Evolutionary conservation across 2,888 invertebrate genomes (phyloP).

Genomic region (Sphaerophoria rueppellii): DNA sequence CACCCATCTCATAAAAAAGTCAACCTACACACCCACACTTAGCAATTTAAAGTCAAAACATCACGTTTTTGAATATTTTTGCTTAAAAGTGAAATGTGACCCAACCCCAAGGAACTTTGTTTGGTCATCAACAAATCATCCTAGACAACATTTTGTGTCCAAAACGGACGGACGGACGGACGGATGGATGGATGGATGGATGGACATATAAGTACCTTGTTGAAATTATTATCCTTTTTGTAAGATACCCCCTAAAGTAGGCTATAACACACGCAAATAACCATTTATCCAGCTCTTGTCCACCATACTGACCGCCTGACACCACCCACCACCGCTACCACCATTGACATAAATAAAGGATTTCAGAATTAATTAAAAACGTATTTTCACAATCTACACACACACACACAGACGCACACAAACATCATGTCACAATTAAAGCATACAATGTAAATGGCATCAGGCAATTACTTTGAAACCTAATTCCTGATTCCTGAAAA

Average conservation of each 20-base stretch:
- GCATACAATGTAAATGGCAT: slow-evolving; percentile 49
- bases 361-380: slow-evolving; percentile 71
- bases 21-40: background rate
- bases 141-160: slow-evolving; percentile 38
- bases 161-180: slow-evolving; percentile 1
- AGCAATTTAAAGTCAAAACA: slow-evolving; percentile 5
- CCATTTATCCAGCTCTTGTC: slow-evolving; percentile 53
- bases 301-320: background rate
- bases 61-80: slow-evolving; percentile 47
- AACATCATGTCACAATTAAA: slow-evolving; percentile 66
- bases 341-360: slow-evolving; percentile 46
- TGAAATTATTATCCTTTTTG: slow-evolving; percentile 65
- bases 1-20: background rate
- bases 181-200: background rate
- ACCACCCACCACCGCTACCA: background rate
- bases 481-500: slow-evolving; percentile 61
- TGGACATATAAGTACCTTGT: slow-evolving; percentile 58
- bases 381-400: slow-evolving; percentile 46
- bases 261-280: slow-evolving; percentile 52
- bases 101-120: slow-evolving; percentile 13
- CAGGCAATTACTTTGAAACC: slow-evolving; percentile 67
- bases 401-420: slow-evolving; percentile 1
- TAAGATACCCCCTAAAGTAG: slow-evolving; percentile 33
- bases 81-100: slow-evolving; percentile 26
- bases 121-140: slow-evolving; percentile 57